Evolutionary conservation across 2,888 invertebrate genomes (phyloP).

Genomic region (Drosophila nigritarsus): DNA sequence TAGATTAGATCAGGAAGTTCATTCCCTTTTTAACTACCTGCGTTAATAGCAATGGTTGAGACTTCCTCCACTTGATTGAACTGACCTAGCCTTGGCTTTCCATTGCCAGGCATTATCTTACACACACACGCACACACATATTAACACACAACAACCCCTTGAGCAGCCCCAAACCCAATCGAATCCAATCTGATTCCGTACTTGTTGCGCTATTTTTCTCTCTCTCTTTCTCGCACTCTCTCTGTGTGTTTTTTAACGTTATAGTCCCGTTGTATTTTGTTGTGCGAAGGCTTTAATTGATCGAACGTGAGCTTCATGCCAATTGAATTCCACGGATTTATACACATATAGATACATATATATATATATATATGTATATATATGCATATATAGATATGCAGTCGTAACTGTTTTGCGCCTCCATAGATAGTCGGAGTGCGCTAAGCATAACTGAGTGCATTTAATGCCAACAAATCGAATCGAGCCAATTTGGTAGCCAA

Average conservation of each 20-base stretch:
- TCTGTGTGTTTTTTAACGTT: constrained; percentile 8
- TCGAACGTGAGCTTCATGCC: constrained; percentile 75
- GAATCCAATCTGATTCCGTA: constrained; percentile 54
- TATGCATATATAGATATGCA: constrained; percentile 19
- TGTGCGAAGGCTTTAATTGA: constrained; percentile 76
- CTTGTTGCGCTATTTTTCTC: constrained; percentile 24
- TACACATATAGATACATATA: neutral
- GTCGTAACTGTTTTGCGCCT: constrained; percentile 32
- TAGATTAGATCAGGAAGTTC: neutral
- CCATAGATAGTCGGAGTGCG: constrained; percentile 20
- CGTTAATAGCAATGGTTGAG: constrained; percentile 1
- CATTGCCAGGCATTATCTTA: constrained; percentile 41
- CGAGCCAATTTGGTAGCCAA: constrained; percentile 26
- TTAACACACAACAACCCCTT: constrained; percentile 33
- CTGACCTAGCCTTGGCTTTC: constrained; percentile 40
- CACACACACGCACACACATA: neutral
- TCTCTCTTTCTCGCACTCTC: constrained; percentile 4
- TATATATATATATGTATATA: constrained; percentile 14
- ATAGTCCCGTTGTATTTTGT: constrained; percentile 44
- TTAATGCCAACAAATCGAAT: constrained; percentile 43
- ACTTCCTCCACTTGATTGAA: constrained; percentile 29
- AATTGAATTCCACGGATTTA: constrained; percentile 51
- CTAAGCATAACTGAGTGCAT: constrained; percentile 6
- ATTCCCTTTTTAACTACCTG: neutral
- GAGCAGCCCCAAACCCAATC: constrained; percentile 36